Evolutionary conservation across 2,113 vertebrate species (phyloP).

Genomic region (Apteryx owenii): DNA sequence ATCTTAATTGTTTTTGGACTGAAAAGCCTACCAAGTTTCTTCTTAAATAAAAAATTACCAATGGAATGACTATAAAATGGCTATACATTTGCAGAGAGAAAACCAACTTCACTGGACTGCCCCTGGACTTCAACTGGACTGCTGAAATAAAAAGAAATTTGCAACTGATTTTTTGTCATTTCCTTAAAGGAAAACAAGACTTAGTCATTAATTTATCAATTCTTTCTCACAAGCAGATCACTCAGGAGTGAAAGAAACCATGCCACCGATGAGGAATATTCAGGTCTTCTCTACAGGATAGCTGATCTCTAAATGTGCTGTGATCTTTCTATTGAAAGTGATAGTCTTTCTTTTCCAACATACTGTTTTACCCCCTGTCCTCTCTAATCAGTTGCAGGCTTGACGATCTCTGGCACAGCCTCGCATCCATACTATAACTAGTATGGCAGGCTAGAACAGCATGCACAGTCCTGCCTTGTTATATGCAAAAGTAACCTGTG

Average conservation of each 20-base stretch:
- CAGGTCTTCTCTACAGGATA: fast-evolving
- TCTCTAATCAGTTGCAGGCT: not conserved
- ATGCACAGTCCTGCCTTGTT: not conserved
- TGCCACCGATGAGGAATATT: not conserved
- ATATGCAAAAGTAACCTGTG: not conserved
- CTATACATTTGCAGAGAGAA: not conserved
- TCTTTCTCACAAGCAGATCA: not conserved
- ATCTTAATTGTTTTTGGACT: not conserved
- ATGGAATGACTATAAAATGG: not conserved
- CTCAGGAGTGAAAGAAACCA: not conserved
- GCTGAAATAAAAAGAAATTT: not conserved
- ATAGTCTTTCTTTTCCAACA: not conserved
- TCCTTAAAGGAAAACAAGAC: not conserved
- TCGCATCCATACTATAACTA: not conserved
- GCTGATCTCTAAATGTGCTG: not conserved
- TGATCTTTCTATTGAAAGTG: not conserved
- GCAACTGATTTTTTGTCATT: not conserved
- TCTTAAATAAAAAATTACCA: not conserved
- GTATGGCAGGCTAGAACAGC: not conserved
- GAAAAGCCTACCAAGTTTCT: not conserved
- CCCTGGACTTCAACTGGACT: not conserved
- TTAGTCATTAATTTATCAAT: not conserved
- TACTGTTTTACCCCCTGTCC: not conserved
- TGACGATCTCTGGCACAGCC: not conserved
- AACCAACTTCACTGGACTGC: not conserved